Percentiles rank a stretch among this genome's conserved stretches.
Evolutionary conservation across 2,113 vertebrate species (phyloP).

Genomic region (Kryptolebias marmoratus): DNA sequence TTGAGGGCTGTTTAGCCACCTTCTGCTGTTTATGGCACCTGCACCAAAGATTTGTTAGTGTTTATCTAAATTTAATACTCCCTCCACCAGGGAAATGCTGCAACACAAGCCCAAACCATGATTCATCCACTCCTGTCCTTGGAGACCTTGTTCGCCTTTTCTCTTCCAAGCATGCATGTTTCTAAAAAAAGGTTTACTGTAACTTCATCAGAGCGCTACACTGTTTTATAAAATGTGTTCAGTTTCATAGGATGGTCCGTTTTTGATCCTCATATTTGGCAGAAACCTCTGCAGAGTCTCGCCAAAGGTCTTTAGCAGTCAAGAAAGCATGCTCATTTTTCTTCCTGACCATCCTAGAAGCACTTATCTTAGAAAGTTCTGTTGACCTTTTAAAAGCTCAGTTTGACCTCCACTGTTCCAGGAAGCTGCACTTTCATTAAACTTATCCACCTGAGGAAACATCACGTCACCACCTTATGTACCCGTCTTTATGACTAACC

Average conservation of each 20-base stretch:
- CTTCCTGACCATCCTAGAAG: not conserved
- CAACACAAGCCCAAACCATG: not conserved
- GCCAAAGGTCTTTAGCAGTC: not conserved
- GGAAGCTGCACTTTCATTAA: not conserved
- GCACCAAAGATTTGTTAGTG: not conserved
- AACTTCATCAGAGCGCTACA: too few species aligned
- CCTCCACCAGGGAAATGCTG: not conserved
- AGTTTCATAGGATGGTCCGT: too few species aligned
- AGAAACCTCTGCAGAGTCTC: not conserved
- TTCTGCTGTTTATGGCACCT: not conserved
- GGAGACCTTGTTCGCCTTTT: too few species aligned
- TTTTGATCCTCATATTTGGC: too few species aligned
- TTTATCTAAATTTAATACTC: not conserved
- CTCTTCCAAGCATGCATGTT: too few species aligned
- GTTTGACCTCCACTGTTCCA: not conserved
- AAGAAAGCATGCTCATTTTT: not conserved
- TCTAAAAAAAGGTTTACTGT: too few species aligned
- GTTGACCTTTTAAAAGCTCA: not conserved
- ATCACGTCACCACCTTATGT: not conserved
- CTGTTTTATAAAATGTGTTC: too few species aligned
- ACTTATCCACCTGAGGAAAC: not conserved
- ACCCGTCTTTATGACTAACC: too few species aligned
- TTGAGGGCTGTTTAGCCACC: not conserved
- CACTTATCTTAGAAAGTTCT: not conserved
- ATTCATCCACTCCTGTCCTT: too few species aligned